A percentile compares a stretch with the other conserved stretches of the same genome.
Conservation (phyloP, 2,113 vertebrate genomes). For the Callaeas wilsoni region DNA sequence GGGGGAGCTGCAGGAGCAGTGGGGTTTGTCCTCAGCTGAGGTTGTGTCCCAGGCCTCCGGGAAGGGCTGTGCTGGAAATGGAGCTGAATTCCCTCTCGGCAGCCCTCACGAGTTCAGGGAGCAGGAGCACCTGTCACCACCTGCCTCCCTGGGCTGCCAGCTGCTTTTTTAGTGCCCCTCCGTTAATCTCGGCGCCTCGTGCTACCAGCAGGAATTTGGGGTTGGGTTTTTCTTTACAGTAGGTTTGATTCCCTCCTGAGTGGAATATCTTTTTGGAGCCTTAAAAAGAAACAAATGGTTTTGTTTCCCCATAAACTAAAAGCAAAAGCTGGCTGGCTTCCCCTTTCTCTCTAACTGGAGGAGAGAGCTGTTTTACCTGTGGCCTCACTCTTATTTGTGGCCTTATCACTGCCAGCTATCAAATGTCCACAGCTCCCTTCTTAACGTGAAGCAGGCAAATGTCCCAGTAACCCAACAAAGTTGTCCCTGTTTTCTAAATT, state of each 20-base stretch:
- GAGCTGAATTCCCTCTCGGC: not conserved
- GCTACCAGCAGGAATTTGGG: not conserved
- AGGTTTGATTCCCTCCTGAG: not conserved
- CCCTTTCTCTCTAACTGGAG: not conserved
- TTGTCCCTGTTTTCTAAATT: not conserved
- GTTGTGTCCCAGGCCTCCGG: not conserved
- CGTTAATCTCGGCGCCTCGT: fast-evolving
- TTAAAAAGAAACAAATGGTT: not conserved
- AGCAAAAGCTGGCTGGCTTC: not conserved
- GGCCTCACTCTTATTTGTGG: not conserved
- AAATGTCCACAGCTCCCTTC: not conserved
- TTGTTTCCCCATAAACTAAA: not conserved
- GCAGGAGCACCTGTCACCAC: not conserved
- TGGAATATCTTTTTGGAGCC: not conserved
- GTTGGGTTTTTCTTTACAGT: not conserved
- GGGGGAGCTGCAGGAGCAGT: not conserved
- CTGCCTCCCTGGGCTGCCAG: not conserved
- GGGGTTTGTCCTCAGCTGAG: not conserved
- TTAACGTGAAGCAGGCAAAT: fast-evolving
- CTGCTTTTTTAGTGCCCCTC: not conserved
- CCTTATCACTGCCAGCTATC: not conserved
- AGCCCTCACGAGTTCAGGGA: fast-evolving
- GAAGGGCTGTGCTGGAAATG: not conserved
- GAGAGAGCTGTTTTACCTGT: not conserved
- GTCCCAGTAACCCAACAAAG: not conserved